These are phyloP conservation scores for Morone saxatilis DNA, from an alignment of 2,113 vertebrate genomes.

Conservation along the genomic window DNA sequence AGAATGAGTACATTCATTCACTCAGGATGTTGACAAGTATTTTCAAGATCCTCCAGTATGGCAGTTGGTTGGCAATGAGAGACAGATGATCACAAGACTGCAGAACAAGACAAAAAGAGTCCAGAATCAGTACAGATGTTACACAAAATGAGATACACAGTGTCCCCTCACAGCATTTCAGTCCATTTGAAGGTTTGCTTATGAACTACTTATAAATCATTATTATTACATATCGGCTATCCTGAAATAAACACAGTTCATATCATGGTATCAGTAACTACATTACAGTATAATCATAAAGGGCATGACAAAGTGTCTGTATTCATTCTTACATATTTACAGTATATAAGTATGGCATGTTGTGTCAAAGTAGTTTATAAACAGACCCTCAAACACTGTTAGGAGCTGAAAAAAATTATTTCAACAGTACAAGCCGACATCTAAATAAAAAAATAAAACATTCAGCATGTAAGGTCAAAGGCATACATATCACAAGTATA, in stretches of 20 bases:
- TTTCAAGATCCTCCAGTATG: constrained; percentile 70
- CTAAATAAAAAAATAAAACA: constrained; percentile 54
- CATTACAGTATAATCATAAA: constrained; percentile 57
- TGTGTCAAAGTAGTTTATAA: constrained; percentile 53
- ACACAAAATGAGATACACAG: constrained; percentile 38
- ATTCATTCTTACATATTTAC: constrained; percentile 70
- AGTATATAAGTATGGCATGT: constrained; percentile 23
- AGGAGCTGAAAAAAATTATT: constrained; percentile 45
- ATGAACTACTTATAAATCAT: constrained; percentile 51
- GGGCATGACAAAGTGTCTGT: constrained; percentile 47
- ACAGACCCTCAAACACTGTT: constrained; percentile 57
- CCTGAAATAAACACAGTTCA: constrained; percentile 42
- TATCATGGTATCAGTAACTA: constrained; percentile 46
- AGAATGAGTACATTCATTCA: constrained; percentile 64
- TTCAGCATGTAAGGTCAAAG: constrained; percentile 76
- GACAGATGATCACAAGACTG: constrained; percentile 55
- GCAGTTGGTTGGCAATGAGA: constrained; percentile 68
- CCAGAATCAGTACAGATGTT: constrained; percentile 9
- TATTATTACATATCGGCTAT: constrained; percentile 46
- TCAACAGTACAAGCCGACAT: constrained; percentile 64
- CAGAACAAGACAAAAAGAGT: constrained; percentile 37
- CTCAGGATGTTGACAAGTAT: constrained; percentile 52
- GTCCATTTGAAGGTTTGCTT: constrained; percentile 67
- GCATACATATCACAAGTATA: constrained; percentile 65
- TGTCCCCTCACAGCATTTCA: constrained; percentile 58